Evolutionary conservation across 2,888 invertebrate species (phyloP).

Genomic region (Epirrita christyi): DNA sequence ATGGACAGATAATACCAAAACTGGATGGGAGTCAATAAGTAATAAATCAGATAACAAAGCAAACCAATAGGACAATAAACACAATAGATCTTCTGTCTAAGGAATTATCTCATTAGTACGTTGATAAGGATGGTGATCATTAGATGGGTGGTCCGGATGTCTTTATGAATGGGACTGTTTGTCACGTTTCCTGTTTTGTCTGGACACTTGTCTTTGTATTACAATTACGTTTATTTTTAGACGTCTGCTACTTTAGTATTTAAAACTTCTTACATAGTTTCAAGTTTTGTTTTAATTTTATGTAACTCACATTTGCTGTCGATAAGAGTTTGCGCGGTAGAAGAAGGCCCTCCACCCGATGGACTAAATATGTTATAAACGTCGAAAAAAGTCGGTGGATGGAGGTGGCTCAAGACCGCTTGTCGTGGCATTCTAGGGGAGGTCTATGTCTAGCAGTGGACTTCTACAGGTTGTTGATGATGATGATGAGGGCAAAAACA

Average conservation of each 20-base stretch:
- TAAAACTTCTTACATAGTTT: no score
- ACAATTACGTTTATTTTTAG: conserved; percentile 5
- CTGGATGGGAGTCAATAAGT: conserved; percentile 30
- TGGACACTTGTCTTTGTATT: conserved; percentile 12
- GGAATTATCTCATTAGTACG: conserved; percentile 25
- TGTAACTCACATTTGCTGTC: no score
- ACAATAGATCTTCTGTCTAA: conserved; percentile 29
- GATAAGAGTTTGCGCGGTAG: no score
- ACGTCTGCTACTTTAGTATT: background rate
- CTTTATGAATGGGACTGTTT: conserved; percentile 18
- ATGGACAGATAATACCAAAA: background rate
- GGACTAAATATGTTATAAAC: no score
- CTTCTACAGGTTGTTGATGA: no score
- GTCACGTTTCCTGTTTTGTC: conserved; percentile 20
- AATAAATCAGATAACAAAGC: conserved; percentile 36
- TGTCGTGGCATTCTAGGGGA: no score
- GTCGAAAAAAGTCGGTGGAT: no score
- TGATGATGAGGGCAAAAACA: no score
- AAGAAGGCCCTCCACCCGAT: no score
- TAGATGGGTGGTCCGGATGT: conserved; percentile 33
- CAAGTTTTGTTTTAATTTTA: no score
- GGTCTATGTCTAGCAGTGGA: no score
- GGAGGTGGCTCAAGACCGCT: no score
- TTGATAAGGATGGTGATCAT: conserved; percentile 33
- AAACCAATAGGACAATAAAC: conserved; percentile 25